Evolutionary conservation across 2,113 vertebrate genomes (phyloP), one percentile per base, ranked within the genome.

Genomic region (Corythoichthys haematopterus): DNA sequence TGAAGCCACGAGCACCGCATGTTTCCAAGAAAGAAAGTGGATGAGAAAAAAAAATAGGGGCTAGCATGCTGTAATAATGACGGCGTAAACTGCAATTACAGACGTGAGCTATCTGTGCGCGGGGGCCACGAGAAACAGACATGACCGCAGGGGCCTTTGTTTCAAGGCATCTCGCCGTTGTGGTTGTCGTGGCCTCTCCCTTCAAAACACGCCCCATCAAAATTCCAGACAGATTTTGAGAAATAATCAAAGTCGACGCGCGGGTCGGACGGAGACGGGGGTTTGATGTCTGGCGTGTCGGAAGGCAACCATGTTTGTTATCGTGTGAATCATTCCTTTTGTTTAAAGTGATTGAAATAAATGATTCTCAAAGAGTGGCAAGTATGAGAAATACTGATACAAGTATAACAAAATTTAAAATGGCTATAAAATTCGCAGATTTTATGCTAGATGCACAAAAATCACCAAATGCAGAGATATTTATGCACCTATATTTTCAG

Each of bases 171-270:
- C 85, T 75, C 70, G 81, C 81, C 82, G 65, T 84, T 90, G 87
- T 85, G 85, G 84, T 84, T 84, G 85, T 56, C 57, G 64, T 75
- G 85, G 85, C 81, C 80, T 64, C 82, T 82, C 85, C 84, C 85
- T 89, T 88, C 88, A 90, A 90, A 89, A 92, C 88, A 89, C 81
- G 80, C 71, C 58, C 78, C 86, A 88, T 88, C 88, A 85, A 86
- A 88, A 89, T 88, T 85, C 88, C 90, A 92, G 85, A 90, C 90
- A 87, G 87, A 84, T 28, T 28, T 53, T 53, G 65, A 77, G 80
- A 85, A 79, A 82, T 81, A 89, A 89, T 90, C 81, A 91, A 88
- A 78, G 82, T 85, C 85, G 84, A 88, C 87, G 88, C 72, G 86
- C 78, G 71, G 85, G 77, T 82, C 75, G 71, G 57, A 84, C 77